Evolutionary conservation across 2,113 vertebrate genomes (phyloP).

Genomic region (Spheniscus mendiculus): DNA sequence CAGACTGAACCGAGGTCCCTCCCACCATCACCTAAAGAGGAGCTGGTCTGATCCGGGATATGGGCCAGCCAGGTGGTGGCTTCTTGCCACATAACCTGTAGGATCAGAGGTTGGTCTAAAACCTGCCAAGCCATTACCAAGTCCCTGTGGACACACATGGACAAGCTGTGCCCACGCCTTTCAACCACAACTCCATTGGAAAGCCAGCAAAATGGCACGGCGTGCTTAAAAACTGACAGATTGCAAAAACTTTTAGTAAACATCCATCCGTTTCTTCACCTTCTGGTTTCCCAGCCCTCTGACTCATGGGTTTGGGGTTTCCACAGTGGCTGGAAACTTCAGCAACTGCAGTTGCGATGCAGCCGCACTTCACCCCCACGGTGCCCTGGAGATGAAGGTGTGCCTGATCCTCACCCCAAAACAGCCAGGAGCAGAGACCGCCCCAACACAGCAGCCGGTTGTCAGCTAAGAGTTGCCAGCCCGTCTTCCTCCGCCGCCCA

Average conservation of each 20-base stretch:
- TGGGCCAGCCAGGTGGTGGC: neutral
- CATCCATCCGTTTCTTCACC: neutral
- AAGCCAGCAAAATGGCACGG: neutral
- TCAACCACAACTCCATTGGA: neutral
- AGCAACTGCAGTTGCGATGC: neutral
- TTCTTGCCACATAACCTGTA: neutral
- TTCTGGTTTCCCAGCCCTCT: neutral
- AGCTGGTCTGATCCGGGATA: neutral
- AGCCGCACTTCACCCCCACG: neutral
- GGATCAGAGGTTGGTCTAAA: neutral
- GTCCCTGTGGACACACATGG: neutral
- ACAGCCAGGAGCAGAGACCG: neutral
- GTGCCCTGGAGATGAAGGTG: neutral
- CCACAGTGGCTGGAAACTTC: neutral
- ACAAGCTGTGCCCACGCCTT: neutral
- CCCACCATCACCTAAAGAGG: neutral
- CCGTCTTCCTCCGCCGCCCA: neutral
- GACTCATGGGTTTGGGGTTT: neutral
- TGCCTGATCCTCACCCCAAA: neutral
- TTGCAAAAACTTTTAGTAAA: neutral
- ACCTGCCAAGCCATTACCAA: neutral
- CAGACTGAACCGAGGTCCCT: neutral
- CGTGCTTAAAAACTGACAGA: neutral
- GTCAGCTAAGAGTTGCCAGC: neutral
- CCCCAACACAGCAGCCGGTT: neutral